phyloP scores from a whole-genome alignment of 2,797 vertebrate genomes.

The Pipistrellus pygmaeus region DNA sequence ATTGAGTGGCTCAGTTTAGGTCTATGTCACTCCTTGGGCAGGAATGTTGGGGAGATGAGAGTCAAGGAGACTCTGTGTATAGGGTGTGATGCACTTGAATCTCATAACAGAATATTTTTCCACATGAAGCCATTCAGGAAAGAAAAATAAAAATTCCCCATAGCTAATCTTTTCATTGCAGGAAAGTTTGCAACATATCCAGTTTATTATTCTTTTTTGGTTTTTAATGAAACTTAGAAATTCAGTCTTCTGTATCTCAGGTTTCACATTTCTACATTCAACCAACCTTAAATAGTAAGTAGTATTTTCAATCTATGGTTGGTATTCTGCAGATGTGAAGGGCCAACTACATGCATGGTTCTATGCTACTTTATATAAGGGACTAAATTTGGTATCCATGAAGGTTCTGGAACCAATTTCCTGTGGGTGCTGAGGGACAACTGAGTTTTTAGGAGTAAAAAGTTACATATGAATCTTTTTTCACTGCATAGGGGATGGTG shows the following conservation, averaged over 20 bases:
- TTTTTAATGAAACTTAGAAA: slow-evolving; percentile 11
- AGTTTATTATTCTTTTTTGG: background rate
- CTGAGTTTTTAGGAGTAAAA: background rate
- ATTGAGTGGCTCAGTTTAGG: background rate
- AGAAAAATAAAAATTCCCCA: background rate
- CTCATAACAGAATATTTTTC: background rate
- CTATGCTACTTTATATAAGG: background rate
- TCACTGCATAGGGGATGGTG: background rate
- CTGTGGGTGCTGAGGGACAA: background rate
- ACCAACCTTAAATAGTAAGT: background rate
- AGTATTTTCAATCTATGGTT: background rate
- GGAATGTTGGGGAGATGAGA: background rate
- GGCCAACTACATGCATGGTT: background rate
- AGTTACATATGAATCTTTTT: background rate
- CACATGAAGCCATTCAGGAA: background rate
- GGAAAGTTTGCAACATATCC: background rate
- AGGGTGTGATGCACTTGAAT: background rate
- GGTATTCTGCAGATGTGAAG: background rate
- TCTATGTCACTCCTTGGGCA: background rate
- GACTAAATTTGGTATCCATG: background rate
- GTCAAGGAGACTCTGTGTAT: background rate
- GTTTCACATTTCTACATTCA: background rate
- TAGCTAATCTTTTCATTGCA: background rate
- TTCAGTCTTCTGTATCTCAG: background rate
- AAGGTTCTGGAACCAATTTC: background rate